Conservation (phyloP, 2,113 vertebrate genomes). For the Gobio gobio region DNA sequence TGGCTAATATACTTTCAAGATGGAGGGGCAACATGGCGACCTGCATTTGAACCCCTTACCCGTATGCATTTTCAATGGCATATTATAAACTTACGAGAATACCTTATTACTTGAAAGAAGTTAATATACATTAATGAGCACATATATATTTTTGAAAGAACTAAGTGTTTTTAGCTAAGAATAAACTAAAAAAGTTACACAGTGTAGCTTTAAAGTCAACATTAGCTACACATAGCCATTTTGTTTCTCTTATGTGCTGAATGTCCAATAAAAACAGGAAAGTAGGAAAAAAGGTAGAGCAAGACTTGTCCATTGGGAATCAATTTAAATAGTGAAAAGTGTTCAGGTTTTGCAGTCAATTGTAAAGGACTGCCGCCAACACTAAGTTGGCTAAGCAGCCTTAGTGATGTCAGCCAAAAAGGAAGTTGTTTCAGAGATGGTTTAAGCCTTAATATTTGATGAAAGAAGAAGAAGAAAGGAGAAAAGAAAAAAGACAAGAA, state of each 20-base stretch:
- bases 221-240: neutral
- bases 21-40: no score
- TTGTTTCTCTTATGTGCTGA: neutral
- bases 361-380: neutral
- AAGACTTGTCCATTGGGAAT: neutral
- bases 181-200: no score
- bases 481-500: neutral
- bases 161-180: no score
- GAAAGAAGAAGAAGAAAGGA: neutral
- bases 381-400: neutral
- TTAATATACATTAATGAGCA: no score
- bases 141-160: no score
- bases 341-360: neutral
- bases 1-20: no score
- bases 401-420: neutral
- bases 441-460: neutral
- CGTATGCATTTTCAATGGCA: no score
- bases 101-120: no score
- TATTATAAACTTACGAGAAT: no score
- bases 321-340: neutral
- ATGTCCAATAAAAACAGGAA: neutral
- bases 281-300: no score
- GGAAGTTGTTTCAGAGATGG: neutral
- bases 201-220: neutral
- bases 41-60: no score